These are phyloP conservation scores for Sycobia sp. DNA, from an alignment of 1,140 invertebrate species.

Conservation along the genomic window DNA sequence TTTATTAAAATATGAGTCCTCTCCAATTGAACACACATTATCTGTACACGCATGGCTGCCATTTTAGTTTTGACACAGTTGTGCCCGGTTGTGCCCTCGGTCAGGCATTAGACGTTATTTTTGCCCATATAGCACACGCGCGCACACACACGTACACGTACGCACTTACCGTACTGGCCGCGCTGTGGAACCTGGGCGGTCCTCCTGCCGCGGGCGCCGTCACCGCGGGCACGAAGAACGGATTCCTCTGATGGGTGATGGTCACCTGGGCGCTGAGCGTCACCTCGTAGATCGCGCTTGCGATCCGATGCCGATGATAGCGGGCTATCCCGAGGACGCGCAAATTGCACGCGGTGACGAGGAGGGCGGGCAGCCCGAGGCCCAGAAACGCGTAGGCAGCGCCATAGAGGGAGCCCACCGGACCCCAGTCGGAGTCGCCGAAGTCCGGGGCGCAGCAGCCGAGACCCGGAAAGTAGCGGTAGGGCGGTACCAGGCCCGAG, in stretches of 20 bases:
- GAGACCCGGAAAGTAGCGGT: constrained; percentile 64
- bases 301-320: constrained; percentile 81
- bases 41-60: too few species aligned
- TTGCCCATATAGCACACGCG: too few species aligned
- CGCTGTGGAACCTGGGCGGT: constrained; percentile 68
- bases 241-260: constrained; percentile 80
- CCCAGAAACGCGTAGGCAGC: constrained; percentile 69
- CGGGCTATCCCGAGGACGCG: constrained; percentile 78
- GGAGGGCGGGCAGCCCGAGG: constrained; percentile 69
- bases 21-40: too few species aligned
- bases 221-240: constrained; percentile 70
- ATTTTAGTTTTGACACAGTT: too few species aligned
- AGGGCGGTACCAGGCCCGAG: constrained; percentile 56
- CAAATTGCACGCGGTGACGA: constrained; percentile 76
- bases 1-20: too few species aligned
- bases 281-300: constrained; percentile 83
- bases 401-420: constrained; percentile 65
- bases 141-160: too few species aligned
- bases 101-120: too few species aligned
- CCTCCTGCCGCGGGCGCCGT: constrained; percentile 63
- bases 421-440: constrained; percentile 60
- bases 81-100: too few species aligned
- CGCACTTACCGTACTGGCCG: constrained; percentile 70
- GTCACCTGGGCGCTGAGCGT: constrained; percentile 82
- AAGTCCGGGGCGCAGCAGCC: constrained; percentile 72